Evolutionary conservation across 2,888 invertebrate species (phyloP).

Genomic region (Celastrina argiolus): DNA sequence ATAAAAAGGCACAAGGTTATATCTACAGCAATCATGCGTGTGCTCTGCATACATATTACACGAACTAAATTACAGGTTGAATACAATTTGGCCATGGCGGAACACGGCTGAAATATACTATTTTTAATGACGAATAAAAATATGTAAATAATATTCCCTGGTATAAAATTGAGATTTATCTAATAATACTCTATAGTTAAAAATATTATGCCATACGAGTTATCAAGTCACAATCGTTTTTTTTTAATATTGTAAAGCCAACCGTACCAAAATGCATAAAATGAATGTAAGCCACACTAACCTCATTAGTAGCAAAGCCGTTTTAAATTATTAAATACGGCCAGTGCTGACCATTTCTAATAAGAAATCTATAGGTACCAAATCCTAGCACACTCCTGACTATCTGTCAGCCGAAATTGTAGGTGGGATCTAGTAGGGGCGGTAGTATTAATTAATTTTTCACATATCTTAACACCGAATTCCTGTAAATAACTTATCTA

Average conservation of each 20-base stretch:
- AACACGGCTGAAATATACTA: background rate
- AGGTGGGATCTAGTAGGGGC: background rate
- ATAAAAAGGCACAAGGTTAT: conserved; percentile 20
- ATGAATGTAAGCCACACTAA: background rate
- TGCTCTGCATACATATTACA: conserved; percentile 4
- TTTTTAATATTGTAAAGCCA: background rate
- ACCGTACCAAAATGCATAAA: background rate
- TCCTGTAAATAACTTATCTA: background rate
- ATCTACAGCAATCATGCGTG: conserved; percentile 22
- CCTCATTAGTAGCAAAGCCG: background rate
- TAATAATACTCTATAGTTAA: too few species aligned
- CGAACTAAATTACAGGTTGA: background rate
- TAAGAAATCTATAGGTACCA: background rate
- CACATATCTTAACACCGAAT: background rate
- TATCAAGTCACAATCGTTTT: background rate
- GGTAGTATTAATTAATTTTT: too few species aligned
- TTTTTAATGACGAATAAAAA: too few species aligned
- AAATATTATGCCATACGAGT: background rate
- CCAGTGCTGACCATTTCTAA: background rate
- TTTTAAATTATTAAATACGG: background rate
- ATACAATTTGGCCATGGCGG: background rate
- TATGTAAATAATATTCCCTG: too few species aligned
- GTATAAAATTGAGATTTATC: too few species aligned
- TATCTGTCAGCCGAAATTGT: background rate
- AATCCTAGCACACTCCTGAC: background rate